Percentiles rank a stretch among this genome's conserved stretches.
These are phyloP conservation scores for Xenopus laevis DNA, from an alignment of 2,113 vertebrate species.

Conservation along the genomic window DNA sequence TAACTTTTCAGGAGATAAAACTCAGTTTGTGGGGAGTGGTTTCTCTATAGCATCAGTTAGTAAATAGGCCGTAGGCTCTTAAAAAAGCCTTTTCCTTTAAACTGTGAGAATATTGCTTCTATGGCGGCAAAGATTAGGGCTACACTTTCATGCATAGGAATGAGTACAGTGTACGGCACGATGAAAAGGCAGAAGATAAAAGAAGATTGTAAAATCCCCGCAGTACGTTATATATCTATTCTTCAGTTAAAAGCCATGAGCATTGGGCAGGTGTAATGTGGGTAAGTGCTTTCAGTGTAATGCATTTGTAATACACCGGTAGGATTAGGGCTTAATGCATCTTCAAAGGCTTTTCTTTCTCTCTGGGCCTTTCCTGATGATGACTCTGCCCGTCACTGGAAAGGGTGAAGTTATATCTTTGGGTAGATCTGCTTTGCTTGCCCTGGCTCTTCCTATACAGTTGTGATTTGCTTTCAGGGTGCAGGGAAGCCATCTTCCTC, in stretches of 20 bases:
- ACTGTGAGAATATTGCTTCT: neutral
- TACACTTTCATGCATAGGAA: slow-evolving; percentile 14
- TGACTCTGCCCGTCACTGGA: slow-evolving; percentile 8
- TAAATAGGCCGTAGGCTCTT: too few species aligned
- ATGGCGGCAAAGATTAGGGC: neutral
- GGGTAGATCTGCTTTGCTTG: neutral
- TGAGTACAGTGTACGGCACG: neutral
- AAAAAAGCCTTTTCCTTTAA: neutral
- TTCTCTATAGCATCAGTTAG: too few species aligned
- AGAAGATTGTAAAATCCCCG: neutral
- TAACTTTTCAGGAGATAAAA: too few species aligned
- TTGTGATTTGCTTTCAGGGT: neutral
- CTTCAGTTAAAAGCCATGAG: slow-evolving; percentile 3
- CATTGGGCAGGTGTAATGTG: slow-evolving; percentile 18
- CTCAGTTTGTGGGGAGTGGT: too few species aligned
- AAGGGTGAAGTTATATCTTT: slow-evolving; percentile 20
- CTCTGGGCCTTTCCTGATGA: neutral
- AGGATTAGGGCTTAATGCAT: slow-evolving; percentile 27
- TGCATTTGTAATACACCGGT: slow-evolving; percentile 4
- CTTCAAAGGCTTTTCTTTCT: slow-evolving; percentile 23
- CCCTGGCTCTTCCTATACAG: neutral
- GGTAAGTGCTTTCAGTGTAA: slow-evolving; percentile 17
- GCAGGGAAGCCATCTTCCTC: neutral
- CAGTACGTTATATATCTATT: slow-evolving; percentile 7
- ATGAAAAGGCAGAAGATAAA: slow-evolving; percentile 37